These are phyloP conservation scores for Haemorhous mexicanus DNA, from an alignment of 2,113 vertebrate genomes.

Conservation along the genomic window DNA sequence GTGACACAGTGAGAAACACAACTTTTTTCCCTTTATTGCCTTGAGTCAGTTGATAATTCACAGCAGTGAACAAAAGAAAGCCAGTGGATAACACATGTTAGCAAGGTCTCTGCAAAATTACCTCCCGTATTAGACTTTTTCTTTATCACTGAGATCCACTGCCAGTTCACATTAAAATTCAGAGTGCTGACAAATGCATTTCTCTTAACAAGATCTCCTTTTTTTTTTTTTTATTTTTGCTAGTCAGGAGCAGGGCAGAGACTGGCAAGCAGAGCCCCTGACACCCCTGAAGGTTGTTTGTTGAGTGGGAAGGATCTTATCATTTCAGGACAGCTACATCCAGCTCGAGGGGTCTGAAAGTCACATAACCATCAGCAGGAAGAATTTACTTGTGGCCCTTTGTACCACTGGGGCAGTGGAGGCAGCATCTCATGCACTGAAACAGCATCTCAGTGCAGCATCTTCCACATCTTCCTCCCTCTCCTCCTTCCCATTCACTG, in stretches of 20 bases:
- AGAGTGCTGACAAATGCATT: conserved; percentile 40
- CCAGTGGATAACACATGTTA: conserved; percentile 50
- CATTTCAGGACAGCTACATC: background rate
- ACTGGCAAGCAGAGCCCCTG: background rate
- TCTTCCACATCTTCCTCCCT: background rate
- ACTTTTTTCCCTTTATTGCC: conserved; percentile 41
- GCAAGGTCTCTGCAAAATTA: conserved; percentile 56
- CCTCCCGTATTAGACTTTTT: background rate
- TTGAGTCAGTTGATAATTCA: conserved; percentile 61
- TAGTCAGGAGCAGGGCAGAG: background rate
- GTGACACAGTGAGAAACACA: conserved; percentile 28
- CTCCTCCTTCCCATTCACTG: background rate
- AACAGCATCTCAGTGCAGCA: background rate
- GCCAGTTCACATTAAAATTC: conserved; percentile 40
- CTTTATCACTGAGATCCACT: conserved; percentile 37
- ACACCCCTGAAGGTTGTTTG: background rate
- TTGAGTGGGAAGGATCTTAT: background rate
- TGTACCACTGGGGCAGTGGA: fast-evolving
- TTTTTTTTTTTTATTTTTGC: background rate
- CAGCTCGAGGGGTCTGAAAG: background rate
- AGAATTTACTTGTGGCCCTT: background rate
- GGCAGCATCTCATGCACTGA: background rate
- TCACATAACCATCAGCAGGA: fast-evolving
- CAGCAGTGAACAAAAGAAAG: conserved; percentile 55
- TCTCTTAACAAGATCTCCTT: background rate